phyloP scores from a whole-genome alignment of 2,797 vertebrate species.

The Megaceryle alcyon region DNA sequence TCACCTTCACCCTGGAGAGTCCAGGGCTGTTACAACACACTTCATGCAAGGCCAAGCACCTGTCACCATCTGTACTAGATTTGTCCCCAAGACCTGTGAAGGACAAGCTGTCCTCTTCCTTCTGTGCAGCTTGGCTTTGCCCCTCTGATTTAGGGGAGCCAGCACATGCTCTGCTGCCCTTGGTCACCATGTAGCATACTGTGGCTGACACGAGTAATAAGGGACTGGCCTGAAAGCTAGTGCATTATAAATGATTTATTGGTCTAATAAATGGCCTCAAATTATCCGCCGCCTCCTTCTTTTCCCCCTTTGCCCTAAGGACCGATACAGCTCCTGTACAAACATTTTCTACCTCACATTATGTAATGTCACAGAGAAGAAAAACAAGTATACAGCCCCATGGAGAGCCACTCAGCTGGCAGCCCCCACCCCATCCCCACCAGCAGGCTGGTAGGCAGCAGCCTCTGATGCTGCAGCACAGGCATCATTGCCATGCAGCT shows the following conservation, averaged over 20 bases:
- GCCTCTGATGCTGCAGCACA: neutral
- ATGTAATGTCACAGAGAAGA: conserved; percentile 71
- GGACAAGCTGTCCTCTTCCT: neutral
- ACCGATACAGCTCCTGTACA: conserved; percentile 65
- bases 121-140: neutral
- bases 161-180: neutral
- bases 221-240: conserved; percentile 51
- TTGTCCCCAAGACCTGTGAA: neutral
- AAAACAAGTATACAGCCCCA: conserved; percentile 71
- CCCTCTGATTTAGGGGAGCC: neutral
- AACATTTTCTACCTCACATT: conserved; percentile 74
- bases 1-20: accelerated
- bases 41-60: neutral
- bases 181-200: neutral
- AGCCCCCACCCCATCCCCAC: neutral
- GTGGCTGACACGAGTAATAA: conserved; percentile 57
- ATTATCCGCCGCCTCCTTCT: conserved; percentile 67
- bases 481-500: neutral
- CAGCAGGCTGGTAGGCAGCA: neutral
- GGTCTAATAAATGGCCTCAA: conserved; percentile 76
- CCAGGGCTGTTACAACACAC: neutral
- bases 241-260: conserved; percentile 76
- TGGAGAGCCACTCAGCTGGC: conserved; percentile 24
- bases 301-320: conserved; percentile 66
- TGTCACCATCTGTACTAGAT: neutral